Evolutionary conservation across 2,113 vertebrate genomes (phyloP), one percentile per base, ranked within the genome.

Genomic region (Colius striatus): DNA sequence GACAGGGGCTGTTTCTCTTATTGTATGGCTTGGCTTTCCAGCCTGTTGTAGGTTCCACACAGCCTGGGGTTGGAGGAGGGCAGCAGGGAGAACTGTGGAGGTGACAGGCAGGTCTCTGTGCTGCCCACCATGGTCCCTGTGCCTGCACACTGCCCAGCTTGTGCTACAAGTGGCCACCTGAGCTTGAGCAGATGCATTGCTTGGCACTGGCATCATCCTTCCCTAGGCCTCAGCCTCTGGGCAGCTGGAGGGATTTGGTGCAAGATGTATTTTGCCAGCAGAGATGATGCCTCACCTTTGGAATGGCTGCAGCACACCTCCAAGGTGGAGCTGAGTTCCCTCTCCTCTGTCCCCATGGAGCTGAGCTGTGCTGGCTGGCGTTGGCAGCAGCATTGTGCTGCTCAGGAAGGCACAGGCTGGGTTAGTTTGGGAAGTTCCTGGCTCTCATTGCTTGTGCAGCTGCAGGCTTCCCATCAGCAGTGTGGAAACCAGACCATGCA

Each of bases 41-140:
- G 30, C 51, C 60, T 0, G 0, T n/a, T 36, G 22, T 1, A 12
- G 32, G 10, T 82, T 41, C 36, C 2, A 0, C 0, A 0, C 7
- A n/a, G 25, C 26, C 36, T 6, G 1, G n/a, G 30, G 16, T 43
- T 87, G 55, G 65, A 51, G 73, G 50, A 89, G 23, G 14, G 36
- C 29, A 61, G 20, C 6, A 8, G 51, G 55, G 47, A 26, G 36
- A 36, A 30, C 29, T 27, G 25, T 61, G 34, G 43, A 76, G 22
- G 15, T 6, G 5, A 29, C 29, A 53, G 68, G 16, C 43, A 32
- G 38, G 43, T 77, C 43, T 41, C 38, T 41, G 38, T 41, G 38
- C 38, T 41, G 38, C 38, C 38, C 38, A 41, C 38, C 38, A 41
- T 41, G 38, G 45, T 36, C 47, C 54, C 25, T 0, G 1, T n/a